Evolutionary conservation across 53 echinoderm and acorn worm species (phyloP), one percentile per base, ranked within the genome.

Genomic region (Hippasteria phrygiana): DNA sequence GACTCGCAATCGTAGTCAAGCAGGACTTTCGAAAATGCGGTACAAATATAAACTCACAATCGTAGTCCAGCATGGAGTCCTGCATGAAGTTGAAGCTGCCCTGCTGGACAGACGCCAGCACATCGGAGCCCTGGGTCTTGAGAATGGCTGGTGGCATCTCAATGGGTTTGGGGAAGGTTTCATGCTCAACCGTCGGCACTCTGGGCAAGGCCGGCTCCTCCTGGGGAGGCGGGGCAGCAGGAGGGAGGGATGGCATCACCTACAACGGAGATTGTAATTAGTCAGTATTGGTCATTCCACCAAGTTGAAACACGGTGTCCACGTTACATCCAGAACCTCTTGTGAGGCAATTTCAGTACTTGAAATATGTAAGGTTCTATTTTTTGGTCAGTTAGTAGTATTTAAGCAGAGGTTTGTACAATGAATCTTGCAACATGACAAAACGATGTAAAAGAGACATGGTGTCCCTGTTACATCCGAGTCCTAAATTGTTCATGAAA

Each of bases 71-170:
- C 94, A 97, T 93, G 18, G 97, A 95, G 65, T 97, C 97, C 70
- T 97, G 97, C 63, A 97, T 88, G 89, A 97, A 97, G 78, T 93
- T 97, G 87, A 97, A 95, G 82, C 92, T 93, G 70, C 97, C 69
- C 27, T 90, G 90, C 66, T 94, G 92, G 37, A 97, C 97, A 1
- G 95, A 76, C 0, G 95, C 95, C 13, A 97, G 77, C 39, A 97
- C 91, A 64, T 97, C 97, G 14, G 91, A 83, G 29, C 93, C 93
- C 37, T 88, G 88, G 43, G 69, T 45, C 53, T 75, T 71, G 37
- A 35, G 20, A 51, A 84, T 88, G 27, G 78, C 88, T 0, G 90
- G 97, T 1, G 90, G 97, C 95, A 93, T 95, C 77, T 95, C 95
- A 40, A 96, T 96, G 8, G 94, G 94, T 53, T 94, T 94, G 18